Evolutionary conservation across 2,888 invertebrate genomes (phyloP), one percentile per base, ranked within the genome.

Genomic region (Harpalus rubripes): DNA sequence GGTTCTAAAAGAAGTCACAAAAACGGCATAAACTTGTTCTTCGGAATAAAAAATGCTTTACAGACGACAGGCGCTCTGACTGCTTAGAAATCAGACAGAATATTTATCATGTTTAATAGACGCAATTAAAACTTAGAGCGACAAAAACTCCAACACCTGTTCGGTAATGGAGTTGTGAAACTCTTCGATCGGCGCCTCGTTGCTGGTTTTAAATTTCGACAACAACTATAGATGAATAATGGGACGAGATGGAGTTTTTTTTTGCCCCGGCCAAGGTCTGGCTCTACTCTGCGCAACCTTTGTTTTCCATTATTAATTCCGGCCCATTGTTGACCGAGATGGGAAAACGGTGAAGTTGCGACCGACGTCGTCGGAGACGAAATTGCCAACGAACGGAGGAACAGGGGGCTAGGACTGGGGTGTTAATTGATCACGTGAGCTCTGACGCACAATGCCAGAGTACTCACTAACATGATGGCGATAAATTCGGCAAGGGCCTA

Each of bases 101-200:
- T 82, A 82, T 82, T 82, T 82, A 82, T 82, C 82, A 72, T 82
- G 82, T 82, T 82, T 82, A 82, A 82, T 82, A 82, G 82, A 82
- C 72, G 82, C 72, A 82, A 82, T 82, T 82, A 82, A 82, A 82
- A 82, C 82, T 82, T 82, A 16, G 32, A 32, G 72, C 72, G 52
- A 56, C 72, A 82, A 82, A 82, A 82, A 82, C 72, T 58, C 56
- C 72, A 39, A 82, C 82, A 82, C 82, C 82, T 82, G 82, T 82
- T 82, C 82, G 15, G 68, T 82, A 82, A 82, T 82, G 82, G 82
- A 82, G 82, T 82, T 82, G 26, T 16, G 26, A 82, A 82, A 81
- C 68, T 81, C 72, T 26, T 32, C 68, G 82, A 44, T 81, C 44
- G 81, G 32, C 63, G 39, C 32, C 52, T 63, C 26, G 68, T 10